Base-by-base conservation (phyloP, 2,113 vertebrate species). In the Dermatemys mawii region DNA sequence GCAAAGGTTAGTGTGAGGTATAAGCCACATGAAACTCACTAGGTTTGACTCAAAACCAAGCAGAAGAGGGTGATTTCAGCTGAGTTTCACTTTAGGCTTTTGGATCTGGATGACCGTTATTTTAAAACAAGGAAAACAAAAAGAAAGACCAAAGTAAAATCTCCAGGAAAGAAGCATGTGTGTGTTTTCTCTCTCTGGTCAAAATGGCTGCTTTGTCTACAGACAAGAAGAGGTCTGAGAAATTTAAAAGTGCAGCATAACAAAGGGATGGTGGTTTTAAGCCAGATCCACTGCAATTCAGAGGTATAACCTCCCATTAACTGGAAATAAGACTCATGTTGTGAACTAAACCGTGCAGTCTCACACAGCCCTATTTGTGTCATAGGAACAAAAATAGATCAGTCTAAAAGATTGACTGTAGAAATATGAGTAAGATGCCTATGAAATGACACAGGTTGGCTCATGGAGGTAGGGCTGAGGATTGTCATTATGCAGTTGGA, bases 331-430 rank as follows among this genome's bases (percentile, higher is more conserved):
- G 11, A 49, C 29, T 95, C 0, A 35, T 38, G 12, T 48, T 84
- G 46, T 5, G 1, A 86, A 50, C 78, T 93, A 57, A 44, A 87
- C 80, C 60, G 63, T n/a, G 16, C n/a, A 70, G 19, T 8, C 35
- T 70, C 49, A 19, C 21, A 73, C 48, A 35, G 78, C 60, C 81
- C 29, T 38, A 85, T 78, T 81, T 90, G 79, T 86, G 76, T 84
- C 88, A 81, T 38, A 89, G 51, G 53, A 79, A 83, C 6, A 92
- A 89, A 22, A 93, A 86, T 63, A 17, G 51, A 48, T 76, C 70
- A 63, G 10, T 81, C 10, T 88, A 14, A 19, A 87, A 70, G 19
- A 86, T 24, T 27, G 19, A 0, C 35, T 84, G 87, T 46, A 80
- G 55, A 81, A 76, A n/a, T 67, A 19, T n/a, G 29, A 81, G 32